Evolutionary conservation across 2,113 vertebrate genomes (phyloP), one percentile per base, ranked within the genome.

Genomic region (Sakesphorus luctuosus): DNA sequence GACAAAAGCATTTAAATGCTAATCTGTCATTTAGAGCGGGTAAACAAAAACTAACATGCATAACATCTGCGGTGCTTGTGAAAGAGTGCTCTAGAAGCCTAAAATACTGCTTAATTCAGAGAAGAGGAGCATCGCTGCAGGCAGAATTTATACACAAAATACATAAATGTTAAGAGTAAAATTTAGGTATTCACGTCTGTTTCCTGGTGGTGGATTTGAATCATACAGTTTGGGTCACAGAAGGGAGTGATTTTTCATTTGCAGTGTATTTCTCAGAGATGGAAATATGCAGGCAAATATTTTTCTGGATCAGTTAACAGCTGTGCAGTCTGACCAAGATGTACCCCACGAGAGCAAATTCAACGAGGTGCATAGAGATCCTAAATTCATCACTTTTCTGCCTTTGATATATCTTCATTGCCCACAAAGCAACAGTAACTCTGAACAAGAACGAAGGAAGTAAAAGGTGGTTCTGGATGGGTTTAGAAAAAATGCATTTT

Each of bases 1-100:
- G 25, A 95, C 87, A 90, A 94, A 96, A 89, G 86, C 90, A 89
- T 96, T 96, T 94, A 92, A 94, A 96, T 96, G 91, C 89, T 96
- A 94, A 96, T 95, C 96, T 96, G 94, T 93, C 94, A 96, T 94
- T 97, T 97, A 84, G 82, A 93, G 76, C 3, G 25, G 73, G 94
- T 96, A 94, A 97, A 97, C 94, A 96, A 96, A 93, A 91, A 69
- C 90, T 84, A 96, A 44, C 5, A 1, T 1, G 8, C 66, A 87
- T 89, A 84, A 93, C 94, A 85, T 91, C 83, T 79, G 73, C 61
- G 53, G 29, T n/a, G 75, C 55, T 82, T 75, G 49, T 90, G 73
- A 91, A 55, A 2, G 4, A 77, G 72, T 44, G 40, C 68, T 77
- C 65, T 56, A 73, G 79, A 89, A 95, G 75, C 69, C 71, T 83